Percentiles rank a stretch among this genome's conserved stretches.
phyloP scores from a whole-genome alignment of 2,888 invertebrate species.

The Brachyopa scutellaris region DNA sequence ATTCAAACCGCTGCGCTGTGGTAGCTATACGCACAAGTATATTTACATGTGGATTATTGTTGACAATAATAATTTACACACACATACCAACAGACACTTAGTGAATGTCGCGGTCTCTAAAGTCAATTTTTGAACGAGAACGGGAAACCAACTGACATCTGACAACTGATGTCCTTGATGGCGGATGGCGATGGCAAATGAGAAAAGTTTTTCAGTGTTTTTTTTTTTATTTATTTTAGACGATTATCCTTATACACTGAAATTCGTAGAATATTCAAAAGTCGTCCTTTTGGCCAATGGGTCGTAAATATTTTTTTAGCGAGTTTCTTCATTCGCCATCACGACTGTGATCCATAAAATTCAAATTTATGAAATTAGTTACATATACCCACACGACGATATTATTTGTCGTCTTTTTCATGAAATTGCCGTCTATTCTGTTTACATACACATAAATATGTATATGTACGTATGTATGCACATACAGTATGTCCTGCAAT shows the following conservation, averaged over 20 bases:
- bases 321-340: background rate
- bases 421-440: background rate
- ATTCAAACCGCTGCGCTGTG: constrained; percentile 30
- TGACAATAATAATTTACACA: constrained; percentile 54
- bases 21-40: background rate
- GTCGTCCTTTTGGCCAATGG: constrained; percentile 30
- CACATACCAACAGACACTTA: too few species aligned
- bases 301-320: constrained; percentile 46
- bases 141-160: too few species aligned
- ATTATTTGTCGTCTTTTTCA: constrained; percentile 17
- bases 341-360: constrained; percentile 30
- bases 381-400: constrained; percentile 31
- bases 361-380: constrained; percentile 42
- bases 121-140: too few species aligned
- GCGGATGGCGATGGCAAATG: background rate
- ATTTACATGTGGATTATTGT: constrained; percentile 50
- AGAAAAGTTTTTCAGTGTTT: constrained; percentile 24
- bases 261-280: constrained; percentile 11
- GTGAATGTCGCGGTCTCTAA: constrained; percentile 35
- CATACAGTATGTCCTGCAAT: too few species aligned
- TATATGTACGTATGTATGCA: too few species aligned
- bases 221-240: too few species aligned
- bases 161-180: background rate
- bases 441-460: too few species aligned
- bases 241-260: constrained; percentile 7